Base-by-base conservation (phyloP, 2,113 vertebrate species). In the Tursiops truncatus region DNA sequence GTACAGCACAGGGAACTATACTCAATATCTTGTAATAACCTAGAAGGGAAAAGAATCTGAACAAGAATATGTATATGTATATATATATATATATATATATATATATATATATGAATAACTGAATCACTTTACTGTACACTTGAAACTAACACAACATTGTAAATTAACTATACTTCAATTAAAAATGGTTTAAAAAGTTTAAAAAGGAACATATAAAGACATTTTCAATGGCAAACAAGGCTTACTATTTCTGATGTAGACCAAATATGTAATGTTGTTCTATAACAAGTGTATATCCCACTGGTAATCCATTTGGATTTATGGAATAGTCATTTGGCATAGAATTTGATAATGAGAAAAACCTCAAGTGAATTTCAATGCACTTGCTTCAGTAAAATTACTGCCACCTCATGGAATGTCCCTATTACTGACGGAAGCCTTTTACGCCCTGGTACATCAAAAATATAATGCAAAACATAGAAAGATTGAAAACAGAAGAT, bases 371-470 rank as follows among this genome's bases (percentile, higher is more conserved):
- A 50, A 91, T 85, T 84, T 77, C 73, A 70, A 33, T 50, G 62
- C 18, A 70, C 9, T 47, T 70, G 9, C 33, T 70, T 85, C 38
- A 50, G 7, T 70, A 62, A 83, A 74, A 89, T 56, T 83, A 58
- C 36, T 28, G 25, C 31, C 58, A 41, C 44, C 23, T 50, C 18
- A 13, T 63, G 23, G 33, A 81, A 60, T 88, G 31, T 26, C 36
- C 5, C 9, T 70, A 38, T 62, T 53, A 41, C 15, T n/a, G 15
- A 44, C 41, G 28, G 81, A 74, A 74, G 77, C 10, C 77, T 83
- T 89, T 65, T 26, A 73, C 6, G 83, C 44, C n/a, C 50, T 79
- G 13, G 25, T 50, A 85, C 20, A 79, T 91, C 31, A 89, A 94
- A 56, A 58, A 91, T 85, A 20, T 50, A 95, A 91, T 68, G 44